A percentile compares a stretch with the other conserved stretches of the same genome.
phyloP scores from a whole-genome alignment of 2,113 vertebrate genomes.

The Odontesthes bonariensis region DNA sequence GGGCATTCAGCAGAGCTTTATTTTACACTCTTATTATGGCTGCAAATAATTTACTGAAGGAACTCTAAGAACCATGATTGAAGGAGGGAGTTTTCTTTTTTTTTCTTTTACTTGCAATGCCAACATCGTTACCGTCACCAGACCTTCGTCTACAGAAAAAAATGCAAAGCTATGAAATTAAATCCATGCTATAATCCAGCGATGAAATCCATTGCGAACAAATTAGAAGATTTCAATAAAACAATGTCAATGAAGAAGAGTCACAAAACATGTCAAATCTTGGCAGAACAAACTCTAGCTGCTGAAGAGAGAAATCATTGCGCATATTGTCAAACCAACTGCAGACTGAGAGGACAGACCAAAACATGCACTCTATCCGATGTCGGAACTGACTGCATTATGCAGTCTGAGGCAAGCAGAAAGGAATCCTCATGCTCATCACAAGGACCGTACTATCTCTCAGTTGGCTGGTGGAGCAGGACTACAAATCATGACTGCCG shows the following conservation, averaged over 20 bases:
- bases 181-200: too few relatives aligned
- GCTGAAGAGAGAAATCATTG: constrained; percentile 38
- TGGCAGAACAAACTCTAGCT: neutral
- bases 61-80: neutral
- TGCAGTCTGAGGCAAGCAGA: constrained; percentile 76
- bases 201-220: too few relatives aligned
- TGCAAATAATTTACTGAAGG: constrained; percentile 7
- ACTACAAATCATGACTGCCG: constrained; percentile 50
- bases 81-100: neutral
- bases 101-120: neutral
- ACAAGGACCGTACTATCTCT: constrained; percentile 73
- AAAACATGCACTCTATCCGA: constrained; percentile 51
- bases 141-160: constrained; percentile 1
- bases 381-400: constrained; percentile 68
- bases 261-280: constrained; percentile 8
- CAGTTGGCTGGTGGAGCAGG: constrained; percentile 45
- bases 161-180: neutral
- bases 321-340: constrained; percentile 34
- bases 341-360: constrained; percentile 34
- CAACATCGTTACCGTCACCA: constrained; percentile 5
- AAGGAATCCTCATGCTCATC: constrained; percentile 72
- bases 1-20: constrained; percentile 23
- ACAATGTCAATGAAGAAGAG: neutral
- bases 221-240: constrained; percentile 17
- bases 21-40: constrained; percentile 30